Evolutionary conservation across 1,140 invertebrate genomes (phyloP).

Genomic region (Orius laevigatus): DNA sequence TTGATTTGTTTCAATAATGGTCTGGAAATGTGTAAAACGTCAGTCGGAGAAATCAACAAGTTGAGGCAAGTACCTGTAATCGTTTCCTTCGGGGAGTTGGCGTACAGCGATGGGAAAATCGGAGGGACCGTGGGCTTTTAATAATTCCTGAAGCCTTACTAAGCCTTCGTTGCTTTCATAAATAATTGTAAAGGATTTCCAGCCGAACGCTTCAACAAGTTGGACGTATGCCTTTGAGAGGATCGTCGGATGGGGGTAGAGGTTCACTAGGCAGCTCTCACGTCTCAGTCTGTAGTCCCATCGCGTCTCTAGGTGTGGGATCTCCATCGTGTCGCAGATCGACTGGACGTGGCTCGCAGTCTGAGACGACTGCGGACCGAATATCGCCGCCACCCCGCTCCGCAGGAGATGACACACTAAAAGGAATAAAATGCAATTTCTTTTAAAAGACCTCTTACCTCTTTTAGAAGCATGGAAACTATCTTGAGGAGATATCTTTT

Average conservation of each 20-base stretch:
- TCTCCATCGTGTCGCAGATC: slow-evolving; percentile 90
- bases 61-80: slow-evolving; percentile 46
- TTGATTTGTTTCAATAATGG: slow-evolving; percentile 81
- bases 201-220: slow-evolving; percentile 72
- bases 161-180: slow-evolving; percentile 91
- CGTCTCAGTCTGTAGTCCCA: slow-evolving; percentile 78
- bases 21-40: slow-evolving; percentile 32
- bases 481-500: slow-evolving; percentile 72
- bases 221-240: slow-evolving; percentile 81
- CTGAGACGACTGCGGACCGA: slow-evolving; percentile 78
- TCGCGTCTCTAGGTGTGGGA: slow-evolving; percentile 84
- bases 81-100: slow-evolving; percentile 59
- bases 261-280: slow-evolving; percentile 81
- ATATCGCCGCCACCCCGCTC: slow-evolving; percentile 79
- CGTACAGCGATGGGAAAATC: slow-evolving; percentile 65
- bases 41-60: background rate
- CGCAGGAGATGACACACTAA: slow-evolving; percentile 76
- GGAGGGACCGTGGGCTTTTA: slow-evolving; percentile 74
- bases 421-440: slow-evolving; percentile 21
- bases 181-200: slow-evolving; percentile 87
- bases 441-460: slow-evolving; percentile 40
- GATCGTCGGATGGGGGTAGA: slow-evolving; percentile 80
- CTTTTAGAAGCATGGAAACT: slow-evolving; percentile 82
- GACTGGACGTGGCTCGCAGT: slow-evolving; percentile 86
- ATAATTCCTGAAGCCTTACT: slow-evolving; percentile 75